Evolutionary conservation across 2,888 invertebrate species (phyloP), one percentile per base, ranked within the genome.

Genomic region (Helobdella robusta): DNA sequence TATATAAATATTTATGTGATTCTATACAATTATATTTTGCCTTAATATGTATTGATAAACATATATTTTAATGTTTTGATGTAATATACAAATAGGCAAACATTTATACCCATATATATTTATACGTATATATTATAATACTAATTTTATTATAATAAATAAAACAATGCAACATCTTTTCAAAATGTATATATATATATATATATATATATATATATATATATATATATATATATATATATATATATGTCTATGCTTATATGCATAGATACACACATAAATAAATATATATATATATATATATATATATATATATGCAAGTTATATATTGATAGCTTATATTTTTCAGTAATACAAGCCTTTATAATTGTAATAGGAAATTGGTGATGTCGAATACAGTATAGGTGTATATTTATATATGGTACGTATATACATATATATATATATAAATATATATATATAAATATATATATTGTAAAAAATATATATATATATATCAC

Each of bases 361-460:
- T n/a, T n/a, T 34, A 61, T 34, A 61, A 15, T 20, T 34, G 25
- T 34, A 61, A n/a, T n/a, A n/a, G n/a, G n/a, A n/a, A n/a, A n/a
- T n/a, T n/a, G n/a, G n/a, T n/a, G n/a, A n/a, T n/a, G n/a, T n/a
- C n/a, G n/a, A n/a, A n/a, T n/a, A n/a, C n/a, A n/a, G n/a, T 20
- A 61, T 34, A 61, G 23, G 48, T 34, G n/a, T 50, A 40, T 40
- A 40, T 40, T 40, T 40, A 40, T 40, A 40, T 40, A n/a, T 40
- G n/a, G n/a, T 40, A 40, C n/a, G n/a, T 34, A 48, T 36, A 59
- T 36, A 34, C 35, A 59, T 5, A 15, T 58, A 20, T 23, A 63
- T 60, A 61, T 61, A 59, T 30, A 3, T 59, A 2, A 30, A 59
- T 60, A 46, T 60, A 44, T 60, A 60, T 44, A 46, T 60, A 60